These are phyloP conservation scores for Macaria liturata DNA, from an alignment of 2,888 invertebrate genomes.

Conservation along the genomic window DNA sequence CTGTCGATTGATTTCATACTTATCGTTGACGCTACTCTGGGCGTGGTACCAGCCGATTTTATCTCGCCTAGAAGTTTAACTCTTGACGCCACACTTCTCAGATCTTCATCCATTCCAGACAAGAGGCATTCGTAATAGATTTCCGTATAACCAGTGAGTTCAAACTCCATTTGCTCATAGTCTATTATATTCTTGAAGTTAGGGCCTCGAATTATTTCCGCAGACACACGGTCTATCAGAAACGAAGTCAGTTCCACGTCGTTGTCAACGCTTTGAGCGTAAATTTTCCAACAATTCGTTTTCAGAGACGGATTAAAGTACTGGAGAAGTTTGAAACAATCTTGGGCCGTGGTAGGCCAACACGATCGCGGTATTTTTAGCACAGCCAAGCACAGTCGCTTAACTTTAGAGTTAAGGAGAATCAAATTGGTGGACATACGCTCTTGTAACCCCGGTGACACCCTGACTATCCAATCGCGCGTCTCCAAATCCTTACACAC, in stretches of 20 bases:
- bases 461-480: slow-evolving; percentile 68
- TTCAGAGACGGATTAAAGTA: slow-evolving; percentile 70
- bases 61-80: slow-evolving; percentile 64
- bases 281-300: slow-evolving; percentile 65
- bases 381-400: slow-evolving; percentile 64
- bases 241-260: slow-evolving; percentile 62
- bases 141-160: slow-evolving; percentile 66
- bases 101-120: slow-evolving; percentile 59
- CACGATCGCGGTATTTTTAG: slow-evolving; percentile 61
- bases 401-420: slow-evolving; percentile 62
- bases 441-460: slow-evolving; percentile 69
- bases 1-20: slow-evolving; percentile 35
- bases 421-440: slow-evolving; percentile 64
- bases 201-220: slow-evolving; percentile 68
- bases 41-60: slow-evolving; percentile 53
- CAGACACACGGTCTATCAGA: slow-evolving; percentile 65
- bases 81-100: slow-evolving; percentile 65
- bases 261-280: slow-evolving; percentile 57
- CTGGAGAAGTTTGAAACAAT: slow-evolving; percentile 69
- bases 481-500: slow-evolving; percentile 68
- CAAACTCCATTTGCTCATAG: slow-evolving; percentile 71
- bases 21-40: slow-evolving; percentile 44
- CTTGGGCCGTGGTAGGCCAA: slow-evolving; percentile 66
- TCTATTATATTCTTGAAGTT: slow-evolving; percentile 71
- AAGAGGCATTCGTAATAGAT: slow-evolving; percentile 68